Base-by-base conservation (phyloP, 2,888 invertebrate species). In the Fragum sueziense region DNA sequence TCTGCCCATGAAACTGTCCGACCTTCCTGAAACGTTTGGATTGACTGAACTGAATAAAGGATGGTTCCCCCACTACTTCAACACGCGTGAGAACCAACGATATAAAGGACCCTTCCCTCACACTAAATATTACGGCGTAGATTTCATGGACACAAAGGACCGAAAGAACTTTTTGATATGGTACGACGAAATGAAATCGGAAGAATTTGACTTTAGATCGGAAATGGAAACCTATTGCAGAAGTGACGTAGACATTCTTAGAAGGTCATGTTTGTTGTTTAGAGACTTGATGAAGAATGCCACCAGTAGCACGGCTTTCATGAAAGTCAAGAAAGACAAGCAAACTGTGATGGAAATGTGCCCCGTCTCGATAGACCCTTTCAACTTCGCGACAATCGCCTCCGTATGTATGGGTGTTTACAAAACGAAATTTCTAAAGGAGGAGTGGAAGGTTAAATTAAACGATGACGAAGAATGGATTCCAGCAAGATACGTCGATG, bases 171-270 rank as follows among this genome's bases (percentile, higher is more conserved):
- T 78, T 25, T 31, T 81, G 17, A 31, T 17, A 25, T 79, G 82
- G 78, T 59, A 67, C 62, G 29, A 67, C 31, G 34, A 27, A 31
- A 73, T 37, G 57, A 61, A 47, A 57, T 31, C 72, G 22, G 74
- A 76, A 37, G 70, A 70, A 9, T 83, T 79, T 70, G 68, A 79
- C 51, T 80, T 84, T 71, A 59, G 70, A 71, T 74, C 70, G 61
- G 80, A 80, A 67, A 80, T 83, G 31, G 22, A 34, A 25, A 65
- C 73, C 20, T 83, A 80, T 61, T 84, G 84, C 73, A 34, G 71
- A 33, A 73, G 73, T 54, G 79, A 82, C 51, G 77, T 80, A 25
- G 78, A 78, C 54, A 79, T 84, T 70, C 61, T 81, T n/a, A 68
- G 79, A 20, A 31, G 62, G 47, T 62, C 74, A 22, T 79, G 74